Base-by-base conservation (phyloP, 2,888 invertebrate species). In the Agrotis puta region DNA sequence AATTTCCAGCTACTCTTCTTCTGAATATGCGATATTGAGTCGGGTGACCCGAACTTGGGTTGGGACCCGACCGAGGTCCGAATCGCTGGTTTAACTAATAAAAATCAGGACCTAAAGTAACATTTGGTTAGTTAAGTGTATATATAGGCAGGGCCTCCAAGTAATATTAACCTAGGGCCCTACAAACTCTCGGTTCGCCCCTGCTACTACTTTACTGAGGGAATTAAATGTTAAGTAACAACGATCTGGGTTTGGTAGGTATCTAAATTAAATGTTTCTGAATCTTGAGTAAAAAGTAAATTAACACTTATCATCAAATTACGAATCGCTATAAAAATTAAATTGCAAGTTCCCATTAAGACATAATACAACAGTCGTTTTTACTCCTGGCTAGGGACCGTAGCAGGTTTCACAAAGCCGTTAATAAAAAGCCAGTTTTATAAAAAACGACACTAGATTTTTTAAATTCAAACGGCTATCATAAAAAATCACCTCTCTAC, bases 401-500 rank as follows among this genome's bases (percentile, higher is more conserved):
- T 54, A 68, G 83, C 75, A 82, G 85, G 87, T 85, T 85, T 69
- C 76, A 79, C 73, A 66, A 69, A 83, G 79, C 85, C 80, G 76
- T 85, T 80, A 78, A 81, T 82, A 86, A 86, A 83, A 85, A 82
- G 75, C 62, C 74, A 68, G 75, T 70, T 69, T 75, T 58, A 39
- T 82, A 86, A 82, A 84, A 85, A 85, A 85, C 50, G 78, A 77
- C 68, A 66, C 74, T 81, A 77, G 76, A 77, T 87, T 79, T 90
- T 90, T 90, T 90, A 87, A 80, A 88, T 89, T 90, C 86, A 88
- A 89, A 85, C 85, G 85, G 83, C 85, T 87, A 85, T 89, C 83
- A 87, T 91, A 93, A 93, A 93, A 94, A 94, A 92, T 88, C 87
- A 86, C 89, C 89, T 92, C 89, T 86, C 87, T 88, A 88, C 88